These are phyloP conservation scores for Folsomia manolachei DNA, from an alignment of 2,888 invertebrate genomes.

Conservation along the genomic window DNA sequence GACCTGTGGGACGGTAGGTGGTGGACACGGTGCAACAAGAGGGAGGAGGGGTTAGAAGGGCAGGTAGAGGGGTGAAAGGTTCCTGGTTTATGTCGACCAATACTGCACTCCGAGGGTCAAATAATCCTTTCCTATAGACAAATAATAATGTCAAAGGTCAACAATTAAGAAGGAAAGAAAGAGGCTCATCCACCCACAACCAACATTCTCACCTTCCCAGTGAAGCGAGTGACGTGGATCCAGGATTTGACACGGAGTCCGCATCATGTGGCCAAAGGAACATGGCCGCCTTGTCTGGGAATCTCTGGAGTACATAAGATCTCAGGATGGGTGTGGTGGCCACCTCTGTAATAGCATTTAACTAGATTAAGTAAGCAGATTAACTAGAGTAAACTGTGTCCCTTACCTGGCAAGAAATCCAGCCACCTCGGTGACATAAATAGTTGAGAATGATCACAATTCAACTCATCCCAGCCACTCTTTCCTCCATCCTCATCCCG, in stretches of 20 bases:
- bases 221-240: conserved; percentile 16
- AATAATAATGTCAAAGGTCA: no score
- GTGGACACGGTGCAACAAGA: neutral
- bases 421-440: conserved; percentile 37
- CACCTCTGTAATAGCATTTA: no score
- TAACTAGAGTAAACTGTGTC: no score
- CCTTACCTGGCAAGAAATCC: conserved; percentile 40
- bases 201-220: neutral
- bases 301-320: conserved; percentile 28
- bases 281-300: conserved; percentile 40
- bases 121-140: conserved; percentile 9
- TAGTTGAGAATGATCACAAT: conserved; percentile 30
- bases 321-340: conserved; percentile 41
- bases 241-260: neutral
- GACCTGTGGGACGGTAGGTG: no score
- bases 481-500: no score
- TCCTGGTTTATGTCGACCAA: conserved; percentile 5
- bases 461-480: conserved; percentile 26
- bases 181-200: neutral
- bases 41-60: neutral
- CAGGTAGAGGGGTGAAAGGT: neutral
- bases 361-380: no score
- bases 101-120: neutral
- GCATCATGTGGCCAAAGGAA: conserved; percentile 35
- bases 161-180: neutral